phyloP scores from a whole-genome alignment of 2,888 invertebrate species.

The Scaptomyza polygonia region DNA sequence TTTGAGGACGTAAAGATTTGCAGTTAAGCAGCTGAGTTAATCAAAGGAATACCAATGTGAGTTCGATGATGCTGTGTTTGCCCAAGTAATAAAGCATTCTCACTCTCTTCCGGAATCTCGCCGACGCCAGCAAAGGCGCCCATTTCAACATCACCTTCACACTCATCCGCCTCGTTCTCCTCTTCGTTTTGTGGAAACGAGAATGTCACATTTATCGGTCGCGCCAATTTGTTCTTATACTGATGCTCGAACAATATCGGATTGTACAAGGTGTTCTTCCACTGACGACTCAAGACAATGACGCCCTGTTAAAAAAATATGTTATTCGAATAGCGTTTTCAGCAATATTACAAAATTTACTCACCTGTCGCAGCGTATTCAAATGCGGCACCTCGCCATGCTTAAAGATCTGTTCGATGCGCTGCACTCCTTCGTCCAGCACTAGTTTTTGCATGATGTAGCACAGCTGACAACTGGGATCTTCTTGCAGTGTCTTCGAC shows the following conservation, averaged over 20 bases:
- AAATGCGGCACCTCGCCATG: constrained; percentile 94
- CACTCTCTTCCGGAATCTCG: constrained; percentile 85
- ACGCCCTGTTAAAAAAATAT: constrained; percentile 88
- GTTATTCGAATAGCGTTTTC: neutral
- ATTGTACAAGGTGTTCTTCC: constrained; percentile 98
- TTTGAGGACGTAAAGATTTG: constrained; percentile 17
- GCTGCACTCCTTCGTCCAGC: constrained; percentile 89
- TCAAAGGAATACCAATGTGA: constrained; percentile 85
- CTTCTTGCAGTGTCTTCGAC: constrained; percentile 95
- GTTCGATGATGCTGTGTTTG: constrained; percentile 84
- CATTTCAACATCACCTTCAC: constrained; percentile 83
- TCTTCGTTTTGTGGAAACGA: constrained; percentile 93
- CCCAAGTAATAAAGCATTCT: constrained; percentile 85
- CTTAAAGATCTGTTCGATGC: constrained; percentile 92
- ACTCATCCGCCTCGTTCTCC: constrained; percentile 84
- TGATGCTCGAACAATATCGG: constrained; percentile 95
- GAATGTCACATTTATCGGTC: constrained; percentile 94
- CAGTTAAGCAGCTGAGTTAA: constrained; percentile 79
- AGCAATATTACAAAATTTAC: neutral
- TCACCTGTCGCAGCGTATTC: constrained; percentile 93
- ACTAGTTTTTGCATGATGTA: constrained; percentile 94
- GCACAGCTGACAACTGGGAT: constrained; percentile 97
- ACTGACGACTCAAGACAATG: constrained; percentile 97
- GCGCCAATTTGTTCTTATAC: constrained; percentile 92
- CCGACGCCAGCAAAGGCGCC: constrained; percentile 81